These are phyloP conservation scores for Nannospalax galili DNA, from an alignment of 2,113 vertebrate species.

Conservation along the genomic window DNA sequence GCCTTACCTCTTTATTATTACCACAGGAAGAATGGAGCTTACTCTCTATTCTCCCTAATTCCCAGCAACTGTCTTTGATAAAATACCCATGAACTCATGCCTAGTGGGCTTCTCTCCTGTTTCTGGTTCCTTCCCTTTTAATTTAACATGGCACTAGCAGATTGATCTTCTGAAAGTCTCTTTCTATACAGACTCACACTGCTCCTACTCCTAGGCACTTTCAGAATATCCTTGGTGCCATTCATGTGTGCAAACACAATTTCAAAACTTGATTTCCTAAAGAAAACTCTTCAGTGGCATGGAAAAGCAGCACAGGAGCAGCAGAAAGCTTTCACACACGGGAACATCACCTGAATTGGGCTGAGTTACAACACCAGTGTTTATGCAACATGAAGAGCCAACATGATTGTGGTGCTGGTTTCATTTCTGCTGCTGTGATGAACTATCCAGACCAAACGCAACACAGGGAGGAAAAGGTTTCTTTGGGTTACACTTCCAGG, in stretches of 20 bases:
- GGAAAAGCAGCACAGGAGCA: conserved; percentile 3
- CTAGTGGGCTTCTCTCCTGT: not conserved
- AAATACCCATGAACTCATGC: not conserved
- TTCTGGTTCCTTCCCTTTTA: not conserved
- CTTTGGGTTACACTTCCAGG: not conserved
- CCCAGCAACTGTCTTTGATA: not conserved
- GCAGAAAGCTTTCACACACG: not conserved
- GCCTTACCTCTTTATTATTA: conserved; percentile 47
- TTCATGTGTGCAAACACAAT: conserved; percentile 47
- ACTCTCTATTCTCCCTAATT: not conserved
- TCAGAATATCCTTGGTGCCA: not conserved
- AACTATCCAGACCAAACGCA: not conserved
- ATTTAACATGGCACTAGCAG: not conserved
- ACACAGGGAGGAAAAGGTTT: not conserved
- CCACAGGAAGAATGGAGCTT: not conserved
- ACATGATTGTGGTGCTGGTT: not conserved
- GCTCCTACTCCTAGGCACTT: not conserved
- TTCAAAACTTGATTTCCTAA: conserved; percentile 56
- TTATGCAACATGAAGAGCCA: not conserved
- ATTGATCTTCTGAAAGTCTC: not conserved
- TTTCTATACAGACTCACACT: not conserved
- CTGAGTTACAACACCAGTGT: not conserved
- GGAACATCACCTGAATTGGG: not conserved
- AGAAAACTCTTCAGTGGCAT: conserved; percentile 54
- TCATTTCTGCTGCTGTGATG: not conserved